Evolutionary conservation across 2,888 invertebrate genomes (phyloP), one percentile per base, ranked within the genome.

Genomic region (Stenolophus ochropezus): DNA sequence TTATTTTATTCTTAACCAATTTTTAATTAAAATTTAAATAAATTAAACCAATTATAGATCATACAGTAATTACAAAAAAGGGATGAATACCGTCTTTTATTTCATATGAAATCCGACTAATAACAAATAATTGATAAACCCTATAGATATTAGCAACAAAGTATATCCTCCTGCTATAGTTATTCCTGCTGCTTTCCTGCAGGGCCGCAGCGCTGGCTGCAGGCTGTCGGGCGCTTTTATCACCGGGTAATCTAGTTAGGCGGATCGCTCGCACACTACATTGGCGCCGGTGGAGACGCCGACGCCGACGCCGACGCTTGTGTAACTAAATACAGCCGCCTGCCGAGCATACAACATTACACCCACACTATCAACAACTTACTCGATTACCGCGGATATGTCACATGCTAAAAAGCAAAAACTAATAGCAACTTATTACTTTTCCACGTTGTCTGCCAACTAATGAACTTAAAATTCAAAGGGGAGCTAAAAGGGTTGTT

Each of bases 311-410:
- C 1, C 23, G 33, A 8, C n/a, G 73, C 8, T 6, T 20, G 73
- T 73, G 73, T 73, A 73, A 49, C 21, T 73, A 73, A 73, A 73
- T 73, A 73, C 49, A 73, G 49, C 20, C 20, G 23, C 23, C 27
- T 16, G 25, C 61, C 61, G 25, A 69, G 61, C 65, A 69, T 14
- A 27, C 27, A 33, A 69, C 65, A 33, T 18, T 33, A 33, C 65
- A 33, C 33, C 33, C 33, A 33, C 65, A 18, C 65, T 69, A 69
- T 69, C 65, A 27, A 8, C 65, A 27, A 16, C 16, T 69, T 69
- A 69, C 27, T 69, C 65, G 65, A 69, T 69, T 69, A 69, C 8
- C 2, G 65, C 16, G 8, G 33, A 42, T 42, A 42, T 42, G 33
- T 42, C 33, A 42, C 11, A 11, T 1, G 11, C 33, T 42, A 42